These are phyloP conservation scores for Somateria mollissima DNA, from an alignment of 2,797 vertebrate species.

Conservation along the genomic window DNA sequence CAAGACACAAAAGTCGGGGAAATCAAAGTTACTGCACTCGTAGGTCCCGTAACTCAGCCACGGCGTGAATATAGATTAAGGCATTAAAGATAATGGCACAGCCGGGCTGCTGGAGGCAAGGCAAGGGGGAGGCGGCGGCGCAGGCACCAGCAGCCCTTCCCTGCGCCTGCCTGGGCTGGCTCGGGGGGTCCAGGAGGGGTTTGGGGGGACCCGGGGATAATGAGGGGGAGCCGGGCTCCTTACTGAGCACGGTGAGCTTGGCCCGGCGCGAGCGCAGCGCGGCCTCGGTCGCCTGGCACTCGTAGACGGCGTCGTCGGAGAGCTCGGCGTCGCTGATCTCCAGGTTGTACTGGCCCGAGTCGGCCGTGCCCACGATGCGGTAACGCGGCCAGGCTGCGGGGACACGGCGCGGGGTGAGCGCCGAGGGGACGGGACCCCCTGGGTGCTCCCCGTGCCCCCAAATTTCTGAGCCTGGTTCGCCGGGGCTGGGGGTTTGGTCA, in stretches of 20 bases:
- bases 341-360: conserved; percentile 93
- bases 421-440: not conserved
- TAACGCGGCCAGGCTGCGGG: conserved; percentile 88
- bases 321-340: conserved; percentile 90
- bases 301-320: conserved; percentile 91
- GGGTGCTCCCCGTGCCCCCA: not conserved
- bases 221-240: not conserved
- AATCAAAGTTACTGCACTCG: conserved; percentile 1
- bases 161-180: too few relatives aligned
- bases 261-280: conserved; percentile 91
- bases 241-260: conserved; percentile 90
- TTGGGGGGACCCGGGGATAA: accelerated
- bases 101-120: not conserved
- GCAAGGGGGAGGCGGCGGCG: not conserved
- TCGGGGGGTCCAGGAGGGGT: not conserved
- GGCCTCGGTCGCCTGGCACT: conserved; percentile 95
- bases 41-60: not conserved
- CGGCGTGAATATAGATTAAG: not conserved
- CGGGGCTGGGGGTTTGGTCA: not conserved
- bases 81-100: not conserved
- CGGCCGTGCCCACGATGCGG: conserved; percentile 85
- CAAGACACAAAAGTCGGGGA: not conserved
- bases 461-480: not conserved
- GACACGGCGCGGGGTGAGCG: too few relatives aligned
- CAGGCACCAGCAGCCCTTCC: not conserved